Base-by-base conservation (phyloP, 2,888 invertebrate genomes). In the Thyatira batis region DNA sequence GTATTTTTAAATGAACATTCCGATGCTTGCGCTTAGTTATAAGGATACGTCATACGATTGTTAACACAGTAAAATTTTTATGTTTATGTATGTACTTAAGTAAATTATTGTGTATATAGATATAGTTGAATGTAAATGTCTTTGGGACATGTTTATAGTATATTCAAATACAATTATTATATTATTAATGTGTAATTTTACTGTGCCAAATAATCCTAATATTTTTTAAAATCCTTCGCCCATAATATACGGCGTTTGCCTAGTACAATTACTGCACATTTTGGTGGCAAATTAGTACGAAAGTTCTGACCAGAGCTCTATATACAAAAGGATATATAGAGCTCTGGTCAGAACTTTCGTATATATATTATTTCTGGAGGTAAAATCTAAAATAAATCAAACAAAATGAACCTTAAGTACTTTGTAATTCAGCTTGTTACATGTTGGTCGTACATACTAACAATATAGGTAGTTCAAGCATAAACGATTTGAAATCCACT, bases 71-170 rank as follows among this genome's bases (percentile, higher is more conserved):
- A 53, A 66, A 64, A 65, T 72, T 71, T 71, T 60, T 56, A 57
- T 62, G n/a, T 72, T 66, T 73, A 69, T 71, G 62, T 65, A 70
- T 77, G 80, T 85, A 85, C 80, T 82, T 78, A 84, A 79, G 71
- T 83, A 82, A 86, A 84, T 86, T 84, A 85, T 87, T 86, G 74
- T 85, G 80, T 83, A 78, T 76, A 81, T 77, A 83, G 76, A 73
- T 66, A 57, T 64, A 65, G 56, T 56, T 55, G 52, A 56, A 58
- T 65, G 53, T 68, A 62, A 57, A 57, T 63, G 61, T 63, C 58
- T 57, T 57, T 62, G 61, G 63, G 67, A 71, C 66, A 63, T 71
- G 71, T 65, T 63, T 67, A 63, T 61, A 69, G 67, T 54, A 66
- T 69, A 70, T 68, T 70, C 56, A 69, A 75, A 73, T 75, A 71